Base-by-base conservation (phyloP, 2,888 invertebrate species). In the Xestia sexstrigata region DNA sequence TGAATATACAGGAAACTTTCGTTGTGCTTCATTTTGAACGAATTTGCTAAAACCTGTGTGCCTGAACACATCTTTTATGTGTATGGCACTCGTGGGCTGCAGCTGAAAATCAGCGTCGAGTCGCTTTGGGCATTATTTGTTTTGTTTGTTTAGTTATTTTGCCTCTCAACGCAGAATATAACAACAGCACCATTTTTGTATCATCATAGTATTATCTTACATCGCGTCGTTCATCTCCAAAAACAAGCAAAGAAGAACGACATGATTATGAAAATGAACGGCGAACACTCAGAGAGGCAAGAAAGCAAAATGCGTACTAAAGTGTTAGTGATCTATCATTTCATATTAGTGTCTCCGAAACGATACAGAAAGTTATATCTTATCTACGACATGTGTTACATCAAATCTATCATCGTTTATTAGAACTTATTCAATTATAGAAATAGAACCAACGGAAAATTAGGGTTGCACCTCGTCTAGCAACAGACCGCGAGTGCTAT, bases 271-370 rank as follows among this genome's bases (percentile, higher is more conserved):
- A 30, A 55, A 6, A 42, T 49, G 17, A 30, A 5, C 17, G 13
- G 63, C n/a, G 7, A 74, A 52, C 17, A 2, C 13, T 39, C 20
- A 23, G 8, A 45, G 20, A 75, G 20, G 17, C 63, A 23, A 35
- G 7, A 76, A 70, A 52, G 26, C 35, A 75, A 65, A 42, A 30
- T 23, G 15, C 9, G 23, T 45, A 15, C 49, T 30, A 15, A 45
- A 42, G 47, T 66, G 20, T 62, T 9, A 49, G 67, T 58, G 55
- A 79, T 78, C 73, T 9, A 58, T 79, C 74, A 79, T 49, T 73
- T 30, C 30, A 15, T n/a, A 68, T 79, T 63, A 73, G 55, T 69
- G 63, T 73, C 62, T 65, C 17, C 30, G 42, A 26, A 55, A 72
- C 39, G 47, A 63, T 58, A 30, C n/a, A 63, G 39, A 79, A 55